Evolutionary conservation across 2,888 invertebrate genomes (phyloP), one percentile per base, ranked within the genome.

Genomic region (Thecocarcelia acutangulata): DNA sequence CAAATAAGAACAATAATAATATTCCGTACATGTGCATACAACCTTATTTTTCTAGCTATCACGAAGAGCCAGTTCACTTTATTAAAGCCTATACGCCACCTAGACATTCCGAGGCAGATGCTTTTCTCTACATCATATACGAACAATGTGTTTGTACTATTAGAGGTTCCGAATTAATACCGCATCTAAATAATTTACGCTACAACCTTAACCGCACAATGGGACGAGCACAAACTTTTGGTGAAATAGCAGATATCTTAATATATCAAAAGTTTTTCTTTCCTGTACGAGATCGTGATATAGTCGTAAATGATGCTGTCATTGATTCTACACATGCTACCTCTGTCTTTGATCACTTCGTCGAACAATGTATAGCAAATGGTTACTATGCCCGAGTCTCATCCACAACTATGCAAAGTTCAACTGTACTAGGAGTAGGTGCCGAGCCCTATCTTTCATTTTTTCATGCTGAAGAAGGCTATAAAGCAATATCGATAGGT

Each of bases 391-490:
- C 90, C 13, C 94, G 93, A 89, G 94, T 95, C 83, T 92, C 94
- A 56, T 93, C 95, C 5, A 93, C 95, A 76, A 95, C 96, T 0
- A 95, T 96, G 1, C 94, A 96, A 68, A 95, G 94, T 80, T 94
- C 94, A 19, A 91, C 96, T 61, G 94, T 97, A 44, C 89, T 97
- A 50, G 94, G 95, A 11, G 94, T 94, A 9, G 98, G 98, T 0
- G 93, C 93, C 6, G 94, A 94, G 79, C 98, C 98, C 0, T 98
- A 94, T 90, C 89, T 97, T 77, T 97, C 96, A 1, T 97, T 97
- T 90, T 97, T 97, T 90, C 96, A 95, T 90, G 97, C 97, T 6
- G 92, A 97, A 69, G 98, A 98, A 92, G 97, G 97, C 21, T 95
- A 94, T 69, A 92, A 95, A 17, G 95, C 95, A 37, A 96, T 96